These are phyloP conservation scores for Anabacerthia variegaticeps DNA, from an alignment of 2,797 vertebrate species.

Conservation along the genomic window DNA sequence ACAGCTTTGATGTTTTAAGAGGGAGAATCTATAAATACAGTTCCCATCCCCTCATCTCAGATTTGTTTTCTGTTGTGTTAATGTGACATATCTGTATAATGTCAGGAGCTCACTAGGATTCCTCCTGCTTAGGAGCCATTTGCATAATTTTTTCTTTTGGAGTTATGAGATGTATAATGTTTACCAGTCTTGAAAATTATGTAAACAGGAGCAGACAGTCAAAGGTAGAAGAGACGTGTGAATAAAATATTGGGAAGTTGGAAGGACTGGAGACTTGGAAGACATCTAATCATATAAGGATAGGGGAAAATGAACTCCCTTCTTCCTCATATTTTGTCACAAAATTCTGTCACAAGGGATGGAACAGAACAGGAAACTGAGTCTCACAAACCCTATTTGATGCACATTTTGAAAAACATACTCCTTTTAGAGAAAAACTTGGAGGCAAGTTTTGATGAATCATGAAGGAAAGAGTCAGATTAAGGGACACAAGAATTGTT, in stretches of 20 bases:
- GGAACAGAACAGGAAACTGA: background rate
- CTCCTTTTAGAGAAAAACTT: background rate
- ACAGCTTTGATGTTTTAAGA: background rate
- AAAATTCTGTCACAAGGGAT: background rate
- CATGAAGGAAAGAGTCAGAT: background rate
- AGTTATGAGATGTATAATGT: background rate
- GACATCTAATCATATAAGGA: background rate
- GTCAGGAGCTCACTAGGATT: background rate
- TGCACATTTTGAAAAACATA: background rate
- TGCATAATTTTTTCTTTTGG: constrained; percentile 28
- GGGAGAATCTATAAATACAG: background rate
- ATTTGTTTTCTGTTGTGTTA: constrained; percentile 25
- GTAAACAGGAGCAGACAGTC: background rate
- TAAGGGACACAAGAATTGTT: background rate
- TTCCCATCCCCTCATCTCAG: background rate
- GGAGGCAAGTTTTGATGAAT: background rate
- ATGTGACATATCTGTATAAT: background rate
- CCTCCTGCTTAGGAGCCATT: background rate
- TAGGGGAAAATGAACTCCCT: background rate
- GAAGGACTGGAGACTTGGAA: background rate
- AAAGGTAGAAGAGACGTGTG: background rate
- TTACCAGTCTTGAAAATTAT: background rate
- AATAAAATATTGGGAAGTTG: background rate
- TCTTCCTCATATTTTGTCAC: background rate
- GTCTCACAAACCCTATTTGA: background rate